Base-by-base conservation (phyloP, 2,113 vertebrate genomes). In the Anhinga anhinga region DNA sequence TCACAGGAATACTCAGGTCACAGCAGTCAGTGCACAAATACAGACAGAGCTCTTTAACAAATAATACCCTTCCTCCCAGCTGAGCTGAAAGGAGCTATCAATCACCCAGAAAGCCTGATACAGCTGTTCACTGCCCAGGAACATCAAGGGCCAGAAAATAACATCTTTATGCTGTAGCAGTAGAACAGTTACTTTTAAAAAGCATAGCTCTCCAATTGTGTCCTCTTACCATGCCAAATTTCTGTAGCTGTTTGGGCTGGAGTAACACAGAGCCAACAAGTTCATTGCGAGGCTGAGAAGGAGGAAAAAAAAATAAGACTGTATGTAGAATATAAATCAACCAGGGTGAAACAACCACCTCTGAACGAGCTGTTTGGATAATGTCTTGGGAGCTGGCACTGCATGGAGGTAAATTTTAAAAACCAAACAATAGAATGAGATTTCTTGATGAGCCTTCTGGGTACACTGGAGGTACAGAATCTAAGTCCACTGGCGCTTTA, bases 381-480 rank as follows among this genome's bases (percentile, higher is more conserved):
- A 94, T 26, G 45, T 63, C 83, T 74, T 96, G 65, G 65, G 78
- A 96, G 40, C 45, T 86, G 67, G 63, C 72, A 52, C 23, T 88
- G 79, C 58, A 69, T 47, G n/a, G 53, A 91, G 36, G 53, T 74
- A 94, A 83, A 93, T 89, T 81, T 84, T 22, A 61, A 77, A 91
- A 91, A 82, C 67, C 23, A 62, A 94, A 90, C 83, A 65, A 59
- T 81, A 72, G 72, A 74, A 91, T 44, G 34, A 67, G 50, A 87
- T 93, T 79, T 96, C 42, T 72, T 93, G 71, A 92, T 96, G 42
- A 95, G 79, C 66, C 62, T 91, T 78, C 53, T 88, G 66, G 56
- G 47, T 94, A 72, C 53, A 13, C 15, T 30, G 45, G 40, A 65
- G 22, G 61, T 92, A 96, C 13, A 81, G n/a, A 93, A 58, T 49